These are phyloP conservation scores for Pachyseris speciosa DNA, from an alignment of 64 coral and sea anemone genomes.

Conservation along the genomic window DNA sequence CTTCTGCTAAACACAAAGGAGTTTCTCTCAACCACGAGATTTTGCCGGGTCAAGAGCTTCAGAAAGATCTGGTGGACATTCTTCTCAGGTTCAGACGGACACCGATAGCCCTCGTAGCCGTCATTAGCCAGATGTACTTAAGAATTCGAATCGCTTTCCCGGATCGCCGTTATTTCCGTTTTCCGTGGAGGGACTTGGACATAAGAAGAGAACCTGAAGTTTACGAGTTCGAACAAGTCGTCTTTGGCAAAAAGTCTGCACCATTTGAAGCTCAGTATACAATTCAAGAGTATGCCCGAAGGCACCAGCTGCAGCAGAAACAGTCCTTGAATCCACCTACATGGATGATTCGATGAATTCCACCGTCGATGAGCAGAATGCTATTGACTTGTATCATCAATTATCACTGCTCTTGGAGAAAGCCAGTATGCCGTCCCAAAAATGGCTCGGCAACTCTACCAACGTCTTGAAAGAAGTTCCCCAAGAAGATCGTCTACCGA, in stretches of 20 bases:
- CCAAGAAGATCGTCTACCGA: conserved; percentile 59
- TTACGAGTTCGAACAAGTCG: conserved; percentile 65
- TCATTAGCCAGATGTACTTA: conserved; percentile 23
- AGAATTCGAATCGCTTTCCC: not conserved
- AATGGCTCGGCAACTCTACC: conserved; percentile 78
- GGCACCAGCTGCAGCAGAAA: conserved; percentile 76
- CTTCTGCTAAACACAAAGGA: not conserved
- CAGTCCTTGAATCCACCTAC: conserved; percentile 65
- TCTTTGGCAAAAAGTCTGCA: conserved; percentile 70
- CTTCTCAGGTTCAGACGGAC: conserved; percentile 3
- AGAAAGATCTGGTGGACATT: conserved; percentile 31
- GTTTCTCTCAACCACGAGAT: conserved; percentile 15
- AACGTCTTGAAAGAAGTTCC: conserved; percentile 62
- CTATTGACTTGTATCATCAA: conserved; percentile 62
- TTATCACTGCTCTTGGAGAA: conserved; percentile 46
- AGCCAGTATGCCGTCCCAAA: conserved; percentile 67
- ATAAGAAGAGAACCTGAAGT: conserved; percentile 9
- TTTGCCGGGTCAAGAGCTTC: conserved; percentile 32
- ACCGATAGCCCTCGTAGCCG: conserved; percentile 4
- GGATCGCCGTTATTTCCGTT: not conserved
- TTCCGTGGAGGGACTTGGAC: conserved; percentile 24
- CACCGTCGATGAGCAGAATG: conserved; percentile 38
- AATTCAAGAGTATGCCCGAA: conserved; percentile 62
- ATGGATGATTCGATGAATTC: conserved; percentile 78
- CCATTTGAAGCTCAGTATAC: conserved; percentile 65